phyloP scores from a whole-genome alignment of 2,113 vertebrate genomes.

The Elephantulus edwardii region DNA sequence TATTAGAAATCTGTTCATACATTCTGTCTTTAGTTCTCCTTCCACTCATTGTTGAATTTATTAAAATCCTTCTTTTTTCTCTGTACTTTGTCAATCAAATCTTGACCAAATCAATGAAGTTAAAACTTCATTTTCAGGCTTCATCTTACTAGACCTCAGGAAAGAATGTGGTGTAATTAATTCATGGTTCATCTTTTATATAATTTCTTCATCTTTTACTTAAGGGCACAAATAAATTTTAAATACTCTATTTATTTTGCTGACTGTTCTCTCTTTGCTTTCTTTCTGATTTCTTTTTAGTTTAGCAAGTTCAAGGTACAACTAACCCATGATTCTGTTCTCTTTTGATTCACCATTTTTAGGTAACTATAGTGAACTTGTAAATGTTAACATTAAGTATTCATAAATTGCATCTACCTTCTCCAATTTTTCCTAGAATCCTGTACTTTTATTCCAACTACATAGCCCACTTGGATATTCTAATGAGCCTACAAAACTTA shows the following conservation, averaged over 20 bases:
- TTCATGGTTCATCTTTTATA: neutral
- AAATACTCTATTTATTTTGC: neutral
- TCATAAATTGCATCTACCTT: neutral
- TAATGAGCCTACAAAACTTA: no score
- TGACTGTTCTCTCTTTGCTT: neutral
- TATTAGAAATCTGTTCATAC: no score
- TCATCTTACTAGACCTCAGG: neutral
- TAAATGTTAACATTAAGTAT: no score
- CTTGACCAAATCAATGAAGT: accelerated
- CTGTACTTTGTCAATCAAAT: no score
- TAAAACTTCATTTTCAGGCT: accelerated
- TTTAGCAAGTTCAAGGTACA: neutral
- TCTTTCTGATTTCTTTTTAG: no score
- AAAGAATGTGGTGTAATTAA: neutral
- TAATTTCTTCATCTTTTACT: no score
- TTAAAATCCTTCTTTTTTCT: neutral
- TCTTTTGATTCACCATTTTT: neutral
- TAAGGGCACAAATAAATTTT: neutral
- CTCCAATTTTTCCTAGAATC: neutral
- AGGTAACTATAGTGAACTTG: neutral
- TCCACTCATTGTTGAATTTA: accelerated
- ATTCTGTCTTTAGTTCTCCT: accelerated
- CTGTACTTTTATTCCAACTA: neutral
- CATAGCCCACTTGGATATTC: neutral
- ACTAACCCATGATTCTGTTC: accelerated